Percentiles rank a stretch among this genome's conserved stretches.
These are phyloP conservation scores for Andricus quercusramuli DNA, from an alignment of 2,888 invertebrate species.

Conservation along the genomic window DNA sequence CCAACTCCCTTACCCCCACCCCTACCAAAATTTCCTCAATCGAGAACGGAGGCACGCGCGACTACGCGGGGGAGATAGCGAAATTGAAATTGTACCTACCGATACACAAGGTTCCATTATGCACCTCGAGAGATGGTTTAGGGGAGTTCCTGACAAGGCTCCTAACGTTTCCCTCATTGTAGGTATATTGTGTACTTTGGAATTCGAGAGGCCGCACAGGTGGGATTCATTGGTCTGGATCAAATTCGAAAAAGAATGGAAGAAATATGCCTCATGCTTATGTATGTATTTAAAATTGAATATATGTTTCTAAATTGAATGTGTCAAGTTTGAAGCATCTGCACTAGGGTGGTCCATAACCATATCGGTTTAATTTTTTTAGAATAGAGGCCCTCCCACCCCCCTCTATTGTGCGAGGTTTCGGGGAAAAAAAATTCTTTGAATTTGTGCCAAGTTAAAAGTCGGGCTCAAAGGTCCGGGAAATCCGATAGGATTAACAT, in stretches of 20 bases:
- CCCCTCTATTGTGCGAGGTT: too few species aligned
- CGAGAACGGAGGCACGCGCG: slow-evolving; percentile 56
- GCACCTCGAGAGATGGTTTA: not conserved
- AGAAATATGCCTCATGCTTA: too few species aligned
- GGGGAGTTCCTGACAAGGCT: slow-evolving; percentile 18
- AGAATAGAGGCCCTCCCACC: too few species aligned
- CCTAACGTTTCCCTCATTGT: not conserved
- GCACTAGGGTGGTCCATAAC: too few species aligned
- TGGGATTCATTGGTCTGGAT: not conserved
- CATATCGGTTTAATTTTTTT: too few species aligned
- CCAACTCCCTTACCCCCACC: too few species aligned
- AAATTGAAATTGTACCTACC: slow-evolving; percentile 72
- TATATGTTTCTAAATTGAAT: too few species aligned
- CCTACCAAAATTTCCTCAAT: not conserved
- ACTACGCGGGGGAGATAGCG: slow-evolving; percentile 67
- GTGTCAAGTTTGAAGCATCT: not conserved
- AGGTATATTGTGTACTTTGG: not conserved
- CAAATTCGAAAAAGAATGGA: not conserved
- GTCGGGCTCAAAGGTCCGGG: too few species aligned
- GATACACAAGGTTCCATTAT: slow-evolving; percentile 30
- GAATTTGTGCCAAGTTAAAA: too few species aligned
- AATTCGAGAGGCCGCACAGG: not conserved
- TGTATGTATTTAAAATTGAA: too few species aligned
- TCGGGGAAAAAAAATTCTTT: too few species aligned
- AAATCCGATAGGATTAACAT: too few species aligned